Evolutionary conservation across 2,113 vertebrate species (phyloP).

Genomic region (Salvator merianae): DNA sequence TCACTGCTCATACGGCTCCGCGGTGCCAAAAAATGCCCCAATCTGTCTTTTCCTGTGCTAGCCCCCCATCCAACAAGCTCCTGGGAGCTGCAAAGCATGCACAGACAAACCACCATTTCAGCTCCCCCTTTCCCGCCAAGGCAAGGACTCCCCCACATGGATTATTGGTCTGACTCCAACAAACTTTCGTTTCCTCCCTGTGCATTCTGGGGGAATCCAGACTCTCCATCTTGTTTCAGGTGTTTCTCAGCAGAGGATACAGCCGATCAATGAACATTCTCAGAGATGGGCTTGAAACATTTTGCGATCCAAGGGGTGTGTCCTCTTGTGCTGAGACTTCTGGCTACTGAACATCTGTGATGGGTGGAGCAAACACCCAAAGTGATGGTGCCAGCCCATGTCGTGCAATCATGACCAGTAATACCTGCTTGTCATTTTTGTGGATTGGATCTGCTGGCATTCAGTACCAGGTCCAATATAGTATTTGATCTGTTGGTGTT

Average conservation of each 20-base stretch:
- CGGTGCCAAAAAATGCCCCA: slow-evolving; percentile 6
- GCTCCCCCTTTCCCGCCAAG: neutral
- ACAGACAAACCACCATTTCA: neutral
- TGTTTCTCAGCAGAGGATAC: neutral
- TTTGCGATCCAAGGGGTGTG: too few species aligned
- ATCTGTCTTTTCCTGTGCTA: neutral
- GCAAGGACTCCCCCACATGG: neutral
- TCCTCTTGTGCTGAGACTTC: too few species aligned
- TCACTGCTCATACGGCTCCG: neutral
- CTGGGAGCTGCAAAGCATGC: too few species aligned
- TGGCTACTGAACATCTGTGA: too few species aligned
- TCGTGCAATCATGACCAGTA: too few species aligned
- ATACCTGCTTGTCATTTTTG: too few species aligned
- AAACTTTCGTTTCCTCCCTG: neutral
- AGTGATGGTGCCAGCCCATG: neutral
- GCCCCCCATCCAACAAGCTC: accelerated
- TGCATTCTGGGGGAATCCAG: neutral
- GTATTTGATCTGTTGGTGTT: too few species aligned
- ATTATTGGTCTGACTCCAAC: neutral
- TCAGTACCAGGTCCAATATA: too few species aligned
- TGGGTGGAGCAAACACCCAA: neutral
- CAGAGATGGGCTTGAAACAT: too few species aligned
- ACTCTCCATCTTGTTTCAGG: neutral
- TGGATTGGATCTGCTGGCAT: too few species aligned
- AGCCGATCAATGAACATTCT: neutral